Conservation (phyloP, 2,113 vertebrate species). For the Melanerpes formicivorus region DNA sequence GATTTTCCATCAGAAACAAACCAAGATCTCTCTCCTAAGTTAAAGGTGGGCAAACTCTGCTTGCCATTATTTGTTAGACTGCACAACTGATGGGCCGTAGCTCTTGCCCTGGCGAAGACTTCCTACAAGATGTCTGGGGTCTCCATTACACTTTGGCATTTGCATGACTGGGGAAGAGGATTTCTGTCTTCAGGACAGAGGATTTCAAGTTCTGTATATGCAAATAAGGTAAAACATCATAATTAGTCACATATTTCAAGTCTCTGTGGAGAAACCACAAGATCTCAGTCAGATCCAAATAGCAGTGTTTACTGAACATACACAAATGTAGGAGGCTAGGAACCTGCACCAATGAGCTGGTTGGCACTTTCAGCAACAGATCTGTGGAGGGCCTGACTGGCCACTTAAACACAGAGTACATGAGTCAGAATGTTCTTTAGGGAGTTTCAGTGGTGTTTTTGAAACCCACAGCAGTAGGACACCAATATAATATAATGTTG, state of each 20-base stretch:
- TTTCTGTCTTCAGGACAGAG: background rate
- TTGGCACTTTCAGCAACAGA: background rate
- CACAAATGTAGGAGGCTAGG: conserved; percentile 3
- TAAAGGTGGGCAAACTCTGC: background rate
- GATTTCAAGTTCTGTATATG: background rate
- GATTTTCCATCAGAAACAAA: background rate
- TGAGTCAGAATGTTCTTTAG: background rate
- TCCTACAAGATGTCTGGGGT: background rate
- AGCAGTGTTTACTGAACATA: conserved; percentile 28
- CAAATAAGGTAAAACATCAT: background rate
- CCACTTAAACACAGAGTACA: background rate
- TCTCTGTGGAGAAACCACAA: conserved; percentile 35
- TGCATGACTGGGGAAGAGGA: background rate
- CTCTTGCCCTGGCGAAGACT: background rate
- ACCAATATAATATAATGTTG: background rate
- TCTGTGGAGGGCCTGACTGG: background rate
- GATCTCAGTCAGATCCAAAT: conserved; percentile 4
- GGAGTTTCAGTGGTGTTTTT: background rate
- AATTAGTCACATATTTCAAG: conserved; percentile 39
- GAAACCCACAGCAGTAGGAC: background rate
- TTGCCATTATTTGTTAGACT: background rate
- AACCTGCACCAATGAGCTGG: background rate
- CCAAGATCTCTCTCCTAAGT: background rate
- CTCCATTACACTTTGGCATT: fast-evolving
- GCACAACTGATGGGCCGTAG: fast-evolving